A percentile compares a stretch with the other conserved stretches of the same genome.
These are phyloP conservation scores for Orchestia grillus DNA, from an alignment of 1,140 invertebrate species.

Conservation along the genomic window DNA sequence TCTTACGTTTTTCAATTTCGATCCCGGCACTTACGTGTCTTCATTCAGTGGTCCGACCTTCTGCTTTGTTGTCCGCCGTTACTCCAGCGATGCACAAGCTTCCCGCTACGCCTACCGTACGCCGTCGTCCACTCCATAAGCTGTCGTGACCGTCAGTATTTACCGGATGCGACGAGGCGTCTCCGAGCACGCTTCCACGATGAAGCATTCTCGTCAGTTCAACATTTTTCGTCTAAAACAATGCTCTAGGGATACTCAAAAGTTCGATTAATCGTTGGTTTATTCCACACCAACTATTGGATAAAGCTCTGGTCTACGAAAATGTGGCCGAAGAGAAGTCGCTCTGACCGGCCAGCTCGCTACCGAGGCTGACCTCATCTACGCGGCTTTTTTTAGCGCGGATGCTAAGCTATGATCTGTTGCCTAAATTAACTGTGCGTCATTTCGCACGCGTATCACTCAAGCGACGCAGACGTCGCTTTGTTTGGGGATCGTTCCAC, in stretches of 20 bases:
- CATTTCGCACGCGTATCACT: background rate
- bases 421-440: background rate
- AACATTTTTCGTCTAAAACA: background rate
- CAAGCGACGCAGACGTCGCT: background rate
- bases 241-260: background rate
- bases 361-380: background rate
- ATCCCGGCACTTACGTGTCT: background rate
- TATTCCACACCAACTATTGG: background rate
- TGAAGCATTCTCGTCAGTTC: background rate
- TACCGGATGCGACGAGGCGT: background rate
- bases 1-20: background rate
- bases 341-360: background rate
- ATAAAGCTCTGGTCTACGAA: background rate
- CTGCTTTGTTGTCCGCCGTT: background rate
- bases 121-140: background rate
- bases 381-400: background rate
- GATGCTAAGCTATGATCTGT: background rate
- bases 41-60: background rate
- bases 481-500: background rate
- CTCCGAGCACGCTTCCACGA: background rate
- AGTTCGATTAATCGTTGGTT: background rate
- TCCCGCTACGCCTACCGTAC: background rate
- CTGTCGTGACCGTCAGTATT: slow-evolving; percentile 9
- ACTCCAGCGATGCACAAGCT: background rate
- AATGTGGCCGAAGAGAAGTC: background rate